A percentile compares a stretch with the other conserved stretches of the same genome.
phyloP scores from a whole-genome alignment of 1,140 invertebrate species.

The Hydropsyche tenuis region DNA sequence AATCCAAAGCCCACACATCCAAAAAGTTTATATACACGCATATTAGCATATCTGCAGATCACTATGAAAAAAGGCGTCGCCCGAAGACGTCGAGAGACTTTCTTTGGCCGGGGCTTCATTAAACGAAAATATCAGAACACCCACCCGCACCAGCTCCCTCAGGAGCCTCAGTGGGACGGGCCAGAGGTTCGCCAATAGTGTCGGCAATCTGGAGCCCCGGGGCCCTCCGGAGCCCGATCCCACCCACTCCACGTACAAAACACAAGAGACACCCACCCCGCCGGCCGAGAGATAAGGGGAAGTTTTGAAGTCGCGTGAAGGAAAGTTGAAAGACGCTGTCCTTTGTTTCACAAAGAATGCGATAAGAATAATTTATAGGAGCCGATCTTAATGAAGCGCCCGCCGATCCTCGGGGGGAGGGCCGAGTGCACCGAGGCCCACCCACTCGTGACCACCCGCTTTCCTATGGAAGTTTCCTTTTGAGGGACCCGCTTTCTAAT shows the following conservation, averaged over 20 bases:
- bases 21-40: no score
- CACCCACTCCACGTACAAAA: no score
- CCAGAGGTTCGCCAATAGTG: conserved; percentile 5
- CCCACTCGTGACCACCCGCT: no score
- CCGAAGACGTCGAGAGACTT: background rate
- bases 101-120: conserved; percentile 17
- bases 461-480: no score
- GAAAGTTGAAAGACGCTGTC: conserved; percentile 51
- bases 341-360: conserved; percentile 51
- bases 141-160: background rate
- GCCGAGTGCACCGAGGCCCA: no score
- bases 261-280: no score
- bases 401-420: conserved; percentile 43
- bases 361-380: conserved; percentile 51
- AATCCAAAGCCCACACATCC: no score
- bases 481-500: no score
- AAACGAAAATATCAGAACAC: conserved; percentile 16
- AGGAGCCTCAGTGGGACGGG: background rate
- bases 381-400: conserved; percentile 50
- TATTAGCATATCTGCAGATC: conserved; percentile 34
- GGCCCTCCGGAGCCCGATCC: background rate
- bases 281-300: conserved; percentile 41
- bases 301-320: conserved; percentile 50
- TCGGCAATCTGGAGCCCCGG: conserved; percentile 4
- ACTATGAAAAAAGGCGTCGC: conserved; percentile 10